Evolutionary conservation across 2,113 vertebrate genomes (phyloP).

Genomic region (Leucoraja erinaceus): DNA sequence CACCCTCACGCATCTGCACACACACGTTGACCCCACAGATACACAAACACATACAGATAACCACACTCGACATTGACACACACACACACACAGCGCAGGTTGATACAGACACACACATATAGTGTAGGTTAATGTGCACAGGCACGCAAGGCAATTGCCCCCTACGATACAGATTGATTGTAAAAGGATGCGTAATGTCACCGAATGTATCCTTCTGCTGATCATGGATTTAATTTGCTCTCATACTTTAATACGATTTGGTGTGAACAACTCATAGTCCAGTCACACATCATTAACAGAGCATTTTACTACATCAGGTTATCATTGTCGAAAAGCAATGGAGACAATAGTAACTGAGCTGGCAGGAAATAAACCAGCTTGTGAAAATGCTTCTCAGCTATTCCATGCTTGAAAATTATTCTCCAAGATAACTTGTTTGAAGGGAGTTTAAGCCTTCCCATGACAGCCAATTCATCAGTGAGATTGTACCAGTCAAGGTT

Average conservation of each 20-base stretch:
- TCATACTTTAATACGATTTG: background rate
- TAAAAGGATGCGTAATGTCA: background rate
- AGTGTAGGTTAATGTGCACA: too few species aligned
- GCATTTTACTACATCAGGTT: background rate
- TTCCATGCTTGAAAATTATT: background rate
- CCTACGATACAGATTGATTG: background rate
- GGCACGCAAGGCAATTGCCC: background rate
- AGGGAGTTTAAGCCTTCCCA: background rate
- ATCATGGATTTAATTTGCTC: background rate
- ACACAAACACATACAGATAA: background rate
- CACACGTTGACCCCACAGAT: background rate
- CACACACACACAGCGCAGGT: background rate
- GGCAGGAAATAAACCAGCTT: background rate
- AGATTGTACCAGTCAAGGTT: constrained; percentile 24
- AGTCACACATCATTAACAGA: background rate
- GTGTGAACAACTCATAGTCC: background rate
- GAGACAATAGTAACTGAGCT: background rate
- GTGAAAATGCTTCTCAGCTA: background rate
- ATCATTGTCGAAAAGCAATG: background rate
- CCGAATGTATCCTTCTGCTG: background rate
- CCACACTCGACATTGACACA: background rate
- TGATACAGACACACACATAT: too few species aligned
- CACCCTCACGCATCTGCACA: background rate
- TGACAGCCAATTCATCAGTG: constrained; percentile 23
- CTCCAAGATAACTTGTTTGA: background rate